A percentile compares a stretch with the other conserved stretches of the same genome.
Evolutionary conservation across 2,888 invertebrate species (phyloP).

Genomic region (Prionchulus punctatus): DNA sequence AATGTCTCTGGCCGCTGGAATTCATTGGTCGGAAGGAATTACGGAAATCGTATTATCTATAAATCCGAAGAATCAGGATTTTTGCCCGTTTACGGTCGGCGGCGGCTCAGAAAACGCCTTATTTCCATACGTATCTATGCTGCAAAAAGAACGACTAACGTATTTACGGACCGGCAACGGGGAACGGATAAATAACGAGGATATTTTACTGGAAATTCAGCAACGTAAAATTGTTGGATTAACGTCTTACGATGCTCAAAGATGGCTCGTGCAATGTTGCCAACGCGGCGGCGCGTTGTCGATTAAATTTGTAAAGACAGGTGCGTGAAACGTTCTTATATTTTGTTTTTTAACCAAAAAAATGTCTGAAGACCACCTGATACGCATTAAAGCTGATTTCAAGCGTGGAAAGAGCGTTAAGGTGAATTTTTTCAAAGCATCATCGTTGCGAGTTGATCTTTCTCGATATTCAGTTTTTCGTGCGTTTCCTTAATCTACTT

Average conservation of each 20-base stretch:
- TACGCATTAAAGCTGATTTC: no score
- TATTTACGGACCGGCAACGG: background rate
- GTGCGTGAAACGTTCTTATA: slow-evolving; percentile 28
- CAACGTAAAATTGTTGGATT: slow-evolving; percentile 44
- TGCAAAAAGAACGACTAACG: no score
- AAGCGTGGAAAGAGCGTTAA: no score
- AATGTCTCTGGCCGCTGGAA: background rate
- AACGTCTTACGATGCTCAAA: slow-evolving; percentile 42
- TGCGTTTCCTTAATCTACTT: no score
- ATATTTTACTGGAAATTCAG: slow-evolving; percentile 42
- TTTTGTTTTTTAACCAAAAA: background rate
- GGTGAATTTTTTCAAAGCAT: no score
- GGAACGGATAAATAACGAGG: slow-evolving; percentile 14
- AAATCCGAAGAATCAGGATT: background rate
- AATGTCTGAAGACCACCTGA: no score
- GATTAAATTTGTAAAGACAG: slow-evolving; percentile 40
- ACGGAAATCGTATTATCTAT: background rate
- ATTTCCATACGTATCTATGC: background rate
- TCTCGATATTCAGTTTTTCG: no score
- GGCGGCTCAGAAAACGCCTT: slow-evolving; percentile 4
- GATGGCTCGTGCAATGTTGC: slow-evolving; percentile 42
- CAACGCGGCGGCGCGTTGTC: slow-evolving; percentile 41
- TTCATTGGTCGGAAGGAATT: background rate
- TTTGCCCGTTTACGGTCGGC: background rate
- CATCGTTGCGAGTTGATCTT: no score